Evolutionary conservation across 2,113 vertebrate genomes (phyloP).

Genomic region (Panthera uncia): DNA sequence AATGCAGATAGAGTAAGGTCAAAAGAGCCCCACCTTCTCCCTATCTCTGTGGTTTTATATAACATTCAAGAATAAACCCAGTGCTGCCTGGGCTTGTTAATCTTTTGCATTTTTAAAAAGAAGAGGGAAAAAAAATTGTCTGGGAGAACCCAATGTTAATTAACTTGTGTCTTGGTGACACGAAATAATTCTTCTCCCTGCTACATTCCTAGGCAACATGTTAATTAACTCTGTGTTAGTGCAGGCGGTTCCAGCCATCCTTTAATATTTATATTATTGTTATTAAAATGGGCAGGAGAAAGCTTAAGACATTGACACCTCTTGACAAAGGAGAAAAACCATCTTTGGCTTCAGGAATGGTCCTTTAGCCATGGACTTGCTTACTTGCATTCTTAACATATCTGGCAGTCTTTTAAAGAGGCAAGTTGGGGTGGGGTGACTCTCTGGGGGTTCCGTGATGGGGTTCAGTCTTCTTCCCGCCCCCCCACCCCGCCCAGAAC

Average conservation of each 20-base stretch:
- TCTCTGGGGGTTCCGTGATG: not conserved
- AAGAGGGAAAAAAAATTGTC: conserved; percentile 61
- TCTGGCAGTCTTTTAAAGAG: not conserved
- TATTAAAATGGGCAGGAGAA: conserved; percentile 71
- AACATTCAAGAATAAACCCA: not conserved
- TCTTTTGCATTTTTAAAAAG: conserved; percentile 78
- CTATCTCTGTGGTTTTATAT: conserved; percentile 36
- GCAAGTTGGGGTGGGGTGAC: not conserved
- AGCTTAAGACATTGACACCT: conserved; percentile 79
- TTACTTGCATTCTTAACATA: not conserved
- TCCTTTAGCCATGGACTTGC: not conserved
- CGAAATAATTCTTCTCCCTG: conserved; percentile 73
- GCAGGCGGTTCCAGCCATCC: conserved; percentile 56
- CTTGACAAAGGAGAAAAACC: conserved; percentile 72
- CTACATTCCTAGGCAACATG: conserved; percentile 77
- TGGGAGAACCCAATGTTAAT: conserved; percentile 65
- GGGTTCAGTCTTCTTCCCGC: not conserved
- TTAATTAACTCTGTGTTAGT: conserved; percentile 77
- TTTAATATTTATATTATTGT: conserved; percentile 67
- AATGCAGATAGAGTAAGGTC: conserved; percentile 66
- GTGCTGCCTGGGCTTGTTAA: conserved; percentile 70
- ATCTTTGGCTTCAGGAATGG: not conserved
- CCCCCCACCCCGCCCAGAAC: too few species aligned
- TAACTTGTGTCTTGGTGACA: conserved; percentile 80
- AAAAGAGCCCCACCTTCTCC: conserved; percentile 37